Evolutionary conservation across 2,888 invertebrate species (phyloP).

Genomic region (Rhamphomyia laevipes): DNA sequence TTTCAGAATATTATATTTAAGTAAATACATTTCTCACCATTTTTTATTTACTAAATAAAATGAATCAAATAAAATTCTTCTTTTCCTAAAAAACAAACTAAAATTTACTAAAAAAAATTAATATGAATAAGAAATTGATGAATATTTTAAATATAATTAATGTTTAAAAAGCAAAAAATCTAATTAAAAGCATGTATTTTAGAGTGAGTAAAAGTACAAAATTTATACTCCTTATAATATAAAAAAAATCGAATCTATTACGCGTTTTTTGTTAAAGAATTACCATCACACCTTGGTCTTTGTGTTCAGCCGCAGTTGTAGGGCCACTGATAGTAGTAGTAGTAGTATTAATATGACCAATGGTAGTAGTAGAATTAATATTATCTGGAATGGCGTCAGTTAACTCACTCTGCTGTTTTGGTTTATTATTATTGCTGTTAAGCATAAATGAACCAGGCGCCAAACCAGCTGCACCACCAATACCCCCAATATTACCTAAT

Average conservation of each 20-base stretch:
- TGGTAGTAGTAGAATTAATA: conserved; percentile 8
- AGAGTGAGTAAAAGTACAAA: too few relatives aligned
- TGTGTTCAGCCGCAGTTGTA: conserved; percentile 37
- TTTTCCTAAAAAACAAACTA: too few relatives aligned
- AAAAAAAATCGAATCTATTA: background rate
- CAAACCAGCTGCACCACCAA: conserved; percentile 31
- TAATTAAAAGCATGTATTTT: too few relatives aligned
- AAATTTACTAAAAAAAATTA: too few relatives aligned
- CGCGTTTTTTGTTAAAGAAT: conserved; percentile 22
- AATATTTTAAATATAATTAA: too few relatives aligned
- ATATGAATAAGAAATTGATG: too few relatives aligned
- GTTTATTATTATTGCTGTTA: conserved; percentile 33
- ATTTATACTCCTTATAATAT: background rate
- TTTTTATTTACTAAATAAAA: too few relatives aligned
- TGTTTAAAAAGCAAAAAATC: background rate
- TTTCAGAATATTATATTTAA: too few relatives aligned
- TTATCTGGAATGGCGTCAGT: conserved; percentile 22
- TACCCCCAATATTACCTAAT: conserved; percentile 35
- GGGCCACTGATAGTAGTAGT: conserved; percentile 19
- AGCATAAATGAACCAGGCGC: conserved; percentile 35
- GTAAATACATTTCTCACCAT: too few relatives aligned
- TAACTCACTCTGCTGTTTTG: conserved; percentile 57
- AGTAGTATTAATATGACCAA: conserved; percentile 11
- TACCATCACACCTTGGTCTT: conserved; percentile 41
- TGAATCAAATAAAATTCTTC: too few relatives aligned